Evolutionary conservation across 2,797 vertebrate species (phyloP), one percentile per base, ranked within the genome.

Genomic region (Helicolenus hilgendorfi): DNA sequence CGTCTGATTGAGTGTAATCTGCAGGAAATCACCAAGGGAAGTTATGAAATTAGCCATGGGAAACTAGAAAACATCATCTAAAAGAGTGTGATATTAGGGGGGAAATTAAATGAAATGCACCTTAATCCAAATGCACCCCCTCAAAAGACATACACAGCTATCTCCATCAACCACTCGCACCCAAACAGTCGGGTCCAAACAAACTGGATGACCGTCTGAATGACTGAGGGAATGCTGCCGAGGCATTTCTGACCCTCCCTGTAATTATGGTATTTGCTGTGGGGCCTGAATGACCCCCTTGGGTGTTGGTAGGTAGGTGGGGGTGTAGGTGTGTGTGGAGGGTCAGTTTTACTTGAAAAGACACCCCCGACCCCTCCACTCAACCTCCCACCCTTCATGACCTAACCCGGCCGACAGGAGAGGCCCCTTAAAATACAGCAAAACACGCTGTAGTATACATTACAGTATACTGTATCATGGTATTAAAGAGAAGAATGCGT

Each of bases 191-290:
- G 0, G 22, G 31, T 65, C 68, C 72, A 63, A 63, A 18, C 4
- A 4, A 64, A 62, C 14, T 18, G 0, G 11, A 41, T 41, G 20
- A 22, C 4, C 2, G 6, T 26, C 68, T 29, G 71, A 77, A 3
- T 27, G 75, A 76, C 31, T 70, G 82, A 72, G 56, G 31, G 53
- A 82, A 55, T 36, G 14, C 53, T n/a, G 79, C 72, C 45, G 55
- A 64, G 76, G 73, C 22, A 85, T 90, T 85, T 74, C 26, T 71
- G 84, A 91, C 85, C 77, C 84, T 92, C 85, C 87, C 85, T 88
- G 87, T 89, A 90, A 95, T 94, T 92, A 91, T 73, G 41, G 81
- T 73, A 62, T 93, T 93, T 91, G 33, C 59, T 64, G 22, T 75
- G 64, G 81, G 83, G 68, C 79, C 75, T 76, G 67, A 91, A 80